Evolutionary conservation across 2,113 vertebrate species (phyloP), one percentile per base, ranked within the genome.

Genomic region (Danionella cerebrum): DNA sequence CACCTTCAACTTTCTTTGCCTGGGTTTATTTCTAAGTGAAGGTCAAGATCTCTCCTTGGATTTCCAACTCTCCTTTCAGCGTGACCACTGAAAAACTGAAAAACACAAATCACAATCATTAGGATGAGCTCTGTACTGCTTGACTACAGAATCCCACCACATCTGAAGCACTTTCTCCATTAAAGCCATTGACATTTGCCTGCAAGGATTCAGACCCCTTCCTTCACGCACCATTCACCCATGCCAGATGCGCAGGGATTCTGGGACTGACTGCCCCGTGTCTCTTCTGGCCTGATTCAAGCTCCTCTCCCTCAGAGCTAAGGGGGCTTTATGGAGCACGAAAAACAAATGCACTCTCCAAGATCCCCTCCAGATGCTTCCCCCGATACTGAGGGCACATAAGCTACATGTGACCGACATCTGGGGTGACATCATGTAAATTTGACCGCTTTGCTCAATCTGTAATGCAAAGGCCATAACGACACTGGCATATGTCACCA

Each of bases 401-500:
- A 39, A 51, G 63, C 27, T 65, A 57, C 62, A 44, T 65, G 75
- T 58, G 63, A 70, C 42, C 38, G 59, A 73, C 75, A 73, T 70
- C 75, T 77, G 71, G 67, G 67, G 63, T 70, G 67, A 73, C 67
- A 70, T 63, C 55, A 67, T 73, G 67, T 70, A 67, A 77, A 70
- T 73, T 52, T 77, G 75, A 73, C 75, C 71, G 63, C 75, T 70
- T 68, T 21, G 67, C 57, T 62, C 71, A 73, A 67, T 64, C 53
- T 70, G 70, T 67, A 63, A 66, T 57, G 50, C 53, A 48, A 39
- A 70, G 55, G 44, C 63, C 67, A 70, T 50, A 73, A 21, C n/a
- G 35, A 54, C 62, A 50, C 63, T 63, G 60, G 63, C 74, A 76
- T 76, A 76, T 76, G 70, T 62, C 64, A 59, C 74, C 69, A 72